Base-by-base conservation (phyloP, 2,797 vertebrate species). In the Pelodytes ibericus region DNA sequence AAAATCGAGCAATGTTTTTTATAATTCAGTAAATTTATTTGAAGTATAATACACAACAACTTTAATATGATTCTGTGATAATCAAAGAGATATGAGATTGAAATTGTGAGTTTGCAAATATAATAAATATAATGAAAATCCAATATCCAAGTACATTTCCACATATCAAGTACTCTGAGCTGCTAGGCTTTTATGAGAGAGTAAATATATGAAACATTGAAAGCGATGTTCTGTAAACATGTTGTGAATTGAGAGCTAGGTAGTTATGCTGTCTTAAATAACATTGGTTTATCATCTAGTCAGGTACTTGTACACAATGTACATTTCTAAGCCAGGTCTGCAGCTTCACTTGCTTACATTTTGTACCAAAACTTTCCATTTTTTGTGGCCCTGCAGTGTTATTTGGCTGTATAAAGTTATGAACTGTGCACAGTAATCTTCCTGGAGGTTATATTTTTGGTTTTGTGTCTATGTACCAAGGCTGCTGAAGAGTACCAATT, bases 11-110 rank as follows among this genome's bases (percentile, higher is more conserved):
- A n/a, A n/a, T n/a, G n/a, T 36, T 36, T 13, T 36, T 36, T 36
- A 2, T 13, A 44, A 44, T 44, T 15, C 20, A 25, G 16, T 5
- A 64, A 20, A 44, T 64, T 39, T 64, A 64, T 64, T 18, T 25
- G 16, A 26, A 25, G 36, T 26, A 36, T 39, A 22, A 63, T 63
- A 44, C 4, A 64, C 9, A 6, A 26, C 22, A 64, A 7, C 2
- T 66, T 49, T 66, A 66, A 66, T 66, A 39, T 36, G 31, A 62
- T 64, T 64, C 63, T 47, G 41, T 66, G 25, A 66, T 65, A 65
- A 65, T 66, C 39, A 66, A 64, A 18, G 25, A 47, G 44, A 29
- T 66, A 47, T 49, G 39, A 27, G 15, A 49, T 5, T 64, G 20
- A 29, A 64, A 64, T 24, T 49, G 63, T 47, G 24, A 27, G 62